phyloP scores from a whole-genome alignment of 2,888 invertebrate species.

The Drosophila dives region DNA sequence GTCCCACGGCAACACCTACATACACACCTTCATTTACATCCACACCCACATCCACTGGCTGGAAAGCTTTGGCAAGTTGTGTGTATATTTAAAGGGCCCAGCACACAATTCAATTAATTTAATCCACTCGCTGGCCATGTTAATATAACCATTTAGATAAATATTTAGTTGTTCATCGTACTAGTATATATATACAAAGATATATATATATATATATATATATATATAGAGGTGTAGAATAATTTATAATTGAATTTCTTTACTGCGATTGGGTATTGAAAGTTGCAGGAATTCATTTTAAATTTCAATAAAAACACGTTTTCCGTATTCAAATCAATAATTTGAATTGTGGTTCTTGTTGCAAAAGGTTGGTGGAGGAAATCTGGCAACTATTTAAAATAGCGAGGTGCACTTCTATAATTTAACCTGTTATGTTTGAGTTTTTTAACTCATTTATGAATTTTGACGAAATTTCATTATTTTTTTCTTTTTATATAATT shows the following conservation, averaged over 20 bases:
- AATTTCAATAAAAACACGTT: slow-evolving; percentile 2
- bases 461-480: no score
- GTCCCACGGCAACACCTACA: neutral
- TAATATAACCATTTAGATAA: slow-evolving; percentile 44
- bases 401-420: no score
- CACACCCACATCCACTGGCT: neutral
- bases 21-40: neutral
- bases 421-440: no score
- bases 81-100: slow-evolving; percentile 22
- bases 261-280: neutral
- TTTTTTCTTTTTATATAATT: no score
- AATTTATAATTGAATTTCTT: neutral
- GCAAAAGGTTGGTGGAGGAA: accelerated
- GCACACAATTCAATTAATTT: slow-evolving; percentile 78
- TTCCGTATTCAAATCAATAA: neutral
- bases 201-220: neutral
- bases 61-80: neutral
- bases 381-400: neutral
- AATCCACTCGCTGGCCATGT: slow-evolving; percentile 61
- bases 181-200: neutral
- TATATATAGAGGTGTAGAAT: neutral
- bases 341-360: neutral
- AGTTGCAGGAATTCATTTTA: neutral
- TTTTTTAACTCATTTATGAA: no score
- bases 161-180: no score